These are phyloP conservation scores for Sciaenops ocellatus DNA, from an alignment of 2,797 vertebrate genomes.

Conservation along the genomic window DNA sequence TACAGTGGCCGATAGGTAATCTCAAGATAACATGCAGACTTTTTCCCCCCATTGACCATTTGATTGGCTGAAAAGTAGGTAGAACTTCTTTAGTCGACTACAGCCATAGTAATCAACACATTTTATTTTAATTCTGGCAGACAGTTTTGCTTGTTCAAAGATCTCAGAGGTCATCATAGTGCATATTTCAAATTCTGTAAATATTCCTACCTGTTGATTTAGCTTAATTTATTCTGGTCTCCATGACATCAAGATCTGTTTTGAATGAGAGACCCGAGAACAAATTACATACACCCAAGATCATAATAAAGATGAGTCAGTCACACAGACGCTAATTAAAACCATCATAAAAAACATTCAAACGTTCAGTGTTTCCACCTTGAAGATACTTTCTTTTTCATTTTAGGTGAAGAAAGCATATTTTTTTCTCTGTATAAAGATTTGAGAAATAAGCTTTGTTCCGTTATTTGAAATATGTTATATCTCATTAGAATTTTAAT, in stretches of 20 bases:
- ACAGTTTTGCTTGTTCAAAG: constrained; percentile 25
- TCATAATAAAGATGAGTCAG: not conserved
- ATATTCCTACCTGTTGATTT: constrained; percentile 26
- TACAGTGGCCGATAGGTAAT: too few species aligned
- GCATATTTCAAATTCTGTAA: constrained; percentile 35
- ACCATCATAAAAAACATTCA: not conserved
- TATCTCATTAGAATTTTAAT: not conserved
- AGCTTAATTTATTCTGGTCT: constrained; percentile 34
- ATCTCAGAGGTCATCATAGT: constrained; percentile 32
- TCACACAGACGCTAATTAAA: not conserved
- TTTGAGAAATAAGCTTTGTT: not conserved
- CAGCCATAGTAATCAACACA: constrained; percentile 10
- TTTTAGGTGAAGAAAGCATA: too few species aligned
- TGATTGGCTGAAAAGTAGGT: too few species aligned
- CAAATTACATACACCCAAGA: not conserved
- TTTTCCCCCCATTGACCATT: too few species aligned
- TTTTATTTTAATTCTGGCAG: constrained; percentile 26
- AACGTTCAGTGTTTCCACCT: too few species aligned
- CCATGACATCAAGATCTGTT: not conserved
- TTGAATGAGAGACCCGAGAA: not conserved
- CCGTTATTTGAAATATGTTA: not conserved
- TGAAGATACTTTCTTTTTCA: too few species aligned
- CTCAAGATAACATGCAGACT: too few species aligned
- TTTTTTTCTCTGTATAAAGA: too few species aligned
- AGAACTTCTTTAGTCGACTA: too few species aligned